A percentile compares a stretch with the other conserved stretches of the same genome.
phyloP scores from a whole-genome alignment of 2,113 vertebrate genomes.

The Rhodinocichla rosea region DNA sequence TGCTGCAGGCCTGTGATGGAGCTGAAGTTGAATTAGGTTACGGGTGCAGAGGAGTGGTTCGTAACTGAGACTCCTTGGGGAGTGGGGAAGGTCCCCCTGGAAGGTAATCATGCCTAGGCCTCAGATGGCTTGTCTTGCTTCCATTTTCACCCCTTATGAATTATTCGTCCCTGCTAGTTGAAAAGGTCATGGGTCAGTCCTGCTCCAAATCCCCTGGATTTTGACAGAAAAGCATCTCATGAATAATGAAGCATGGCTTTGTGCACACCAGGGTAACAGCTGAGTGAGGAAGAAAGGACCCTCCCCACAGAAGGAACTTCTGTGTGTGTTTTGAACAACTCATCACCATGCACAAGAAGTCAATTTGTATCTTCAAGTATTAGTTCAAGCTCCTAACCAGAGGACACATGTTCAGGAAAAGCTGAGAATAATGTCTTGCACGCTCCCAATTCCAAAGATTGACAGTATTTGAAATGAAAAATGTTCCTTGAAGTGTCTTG shows the following conservation, averaged over 20 bases:
- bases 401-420: conserved; percentile 2
- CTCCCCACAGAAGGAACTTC: background rate
- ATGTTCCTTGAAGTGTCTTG: conserved; percentile 5
- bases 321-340: background rate
- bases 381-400: background rate
- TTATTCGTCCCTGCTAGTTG: conserved; percentile 59
- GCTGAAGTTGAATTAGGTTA: conserved; percentile 25
- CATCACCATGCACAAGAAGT: background rate
- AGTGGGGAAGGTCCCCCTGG: background rate
- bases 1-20: background rate
- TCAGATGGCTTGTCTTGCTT: conserved; percentile 65
- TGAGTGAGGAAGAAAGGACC: background rate
- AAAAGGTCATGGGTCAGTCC: conserved; percentile 59
- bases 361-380: background rate
- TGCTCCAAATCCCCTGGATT: conserved; percentile 57
- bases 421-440: conserved; percentile 2
- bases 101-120: conserved; percentile 25
- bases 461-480: conserved; percentile 33
- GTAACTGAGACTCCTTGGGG: background rate
- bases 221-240: conserved; percentile 27
- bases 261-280: background rate
- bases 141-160: conserved; percentile 65
- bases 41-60: background rate
- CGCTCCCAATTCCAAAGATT: background rate
- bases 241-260: conserved; percentile 60